Evolutionary conservation across 2,797 vertebrate species (phyloP).

Genomic region (Chanos chanos): DNA sequence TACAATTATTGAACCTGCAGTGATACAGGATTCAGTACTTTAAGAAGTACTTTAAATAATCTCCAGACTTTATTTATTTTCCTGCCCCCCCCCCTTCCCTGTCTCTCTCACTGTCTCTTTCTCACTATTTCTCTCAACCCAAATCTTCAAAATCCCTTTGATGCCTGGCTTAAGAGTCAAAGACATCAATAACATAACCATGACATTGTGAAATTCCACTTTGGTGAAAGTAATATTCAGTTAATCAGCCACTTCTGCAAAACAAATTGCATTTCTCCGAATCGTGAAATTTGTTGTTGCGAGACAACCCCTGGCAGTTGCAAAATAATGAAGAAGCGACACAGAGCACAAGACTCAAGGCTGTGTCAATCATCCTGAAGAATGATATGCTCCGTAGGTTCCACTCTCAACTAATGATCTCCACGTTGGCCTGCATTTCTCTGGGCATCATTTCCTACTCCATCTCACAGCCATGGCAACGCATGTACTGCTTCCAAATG

Average conservation of each 20-base stretch:
- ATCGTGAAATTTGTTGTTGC: conserved; percentile 12
- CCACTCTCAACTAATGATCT: conserved; percentile 11
- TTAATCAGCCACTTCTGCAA: conserved; percentile 24
- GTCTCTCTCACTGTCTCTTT: too few species aligned
- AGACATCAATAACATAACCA: too few species aligned
- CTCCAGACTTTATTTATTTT: too few species aligned
- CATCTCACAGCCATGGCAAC: neutral
- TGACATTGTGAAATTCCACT: too few species aligned
- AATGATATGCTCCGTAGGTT: conserved; percentile 1
- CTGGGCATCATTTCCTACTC: neutral
- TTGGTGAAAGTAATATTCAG: conserved; percentile 8
- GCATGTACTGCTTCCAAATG: neutral
- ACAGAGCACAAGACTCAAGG: neutral
- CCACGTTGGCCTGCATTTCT: conserved; percentile 1
- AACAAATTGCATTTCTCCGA: conserved; percentile 27
- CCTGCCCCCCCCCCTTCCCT: too few species aligned
- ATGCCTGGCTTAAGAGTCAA: too few species aligned
- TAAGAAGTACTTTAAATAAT: too few species aligned
- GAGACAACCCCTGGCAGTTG: neutral
- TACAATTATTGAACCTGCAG: too few species aligned
- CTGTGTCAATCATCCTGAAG: neutral
- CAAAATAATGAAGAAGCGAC: conserved; percentile 16
- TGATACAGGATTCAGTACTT: too few species aligned
- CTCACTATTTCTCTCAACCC: too few species aligned
- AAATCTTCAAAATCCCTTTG: too few species aligned